Evolutionary conservation across 2,113 vertebrate species (phyloP), one percentile per base, ranked within the genome.

Genomic region (Tachysurus vachellii): DNA sequence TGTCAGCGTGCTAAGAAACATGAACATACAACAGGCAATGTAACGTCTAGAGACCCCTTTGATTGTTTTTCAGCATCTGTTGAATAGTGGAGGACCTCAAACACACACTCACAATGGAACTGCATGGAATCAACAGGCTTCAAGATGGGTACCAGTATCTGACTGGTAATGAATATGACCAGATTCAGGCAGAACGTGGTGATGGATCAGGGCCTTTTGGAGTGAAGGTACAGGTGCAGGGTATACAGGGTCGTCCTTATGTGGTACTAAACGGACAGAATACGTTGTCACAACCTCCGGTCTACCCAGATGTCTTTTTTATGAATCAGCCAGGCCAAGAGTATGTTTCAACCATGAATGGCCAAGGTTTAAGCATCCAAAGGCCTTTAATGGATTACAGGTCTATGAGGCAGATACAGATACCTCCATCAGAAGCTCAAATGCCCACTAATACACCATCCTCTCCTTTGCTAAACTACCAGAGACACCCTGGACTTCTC

Each of bases 201-300:
- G 92, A 93, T 5, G 94, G 92, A 92, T 17, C 56, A 0, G 95
- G 95, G 13, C 93, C 95, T 83, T 99, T 99, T 0, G 98, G 98
- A 50, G 96, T 99, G 87, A 96, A 95, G 87, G 97, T 99, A 77
- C 95, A 96, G 87, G 96, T 99, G 13, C 98, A 99, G 89, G 97
- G 97, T 14, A 96, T 98, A 0, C 96, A 97, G 88, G 98, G 98
- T 17, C 97, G 97, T 88, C 97, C 98, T 0, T 99, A 95, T 70
- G 96, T 99, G 82, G 96, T 99, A 26, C 92, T 99, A 89, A 99
- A 99, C 90, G 96, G 96, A 82, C 93, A 96, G 0, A 96, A 94
- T 86, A 92, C 88, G 1, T 92, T 91, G 19, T 88, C 93, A n/a
- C 83, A 92, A 56, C 87, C 91, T 85, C 93, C 91, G 56, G 71